Conservation (phyloP, 2,113 vertebrate genomes). For the Lampris megalopsis region DNA sequence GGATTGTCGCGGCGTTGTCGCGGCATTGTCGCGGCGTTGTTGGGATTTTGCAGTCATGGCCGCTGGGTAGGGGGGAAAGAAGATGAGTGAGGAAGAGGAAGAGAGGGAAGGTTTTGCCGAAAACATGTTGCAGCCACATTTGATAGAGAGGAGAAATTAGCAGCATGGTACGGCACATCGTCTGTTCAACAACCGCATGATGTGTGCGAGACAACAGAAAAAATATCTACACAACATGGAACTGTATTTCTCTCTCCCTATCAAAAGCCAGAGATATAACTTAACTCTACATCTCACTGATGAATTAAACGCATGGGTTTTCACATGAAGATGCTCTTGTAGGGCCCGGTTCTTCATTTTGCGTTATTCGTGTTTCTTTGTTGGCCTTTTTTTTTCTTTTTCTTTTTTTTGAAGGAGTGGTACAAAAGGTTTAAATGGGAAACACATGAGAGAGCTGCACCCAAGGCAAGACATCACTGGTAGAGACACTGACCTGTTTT, state of each 20-base stretch:
- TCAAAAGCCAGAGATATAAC: too few relatives aligned
- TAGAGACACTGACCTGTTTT: constrained; percentile 59
- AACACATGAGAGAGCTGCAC: constrained; percentile 66
- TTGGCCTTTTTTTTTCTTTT: constrained; percentile 37
- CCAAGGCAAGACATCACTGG: constrained; percentile 51
- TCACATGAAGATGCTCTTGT: constrained; percentile 1
- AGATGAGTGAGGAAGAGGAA: constrained; percentile 35
- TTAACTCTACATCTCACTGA: too few relatives aligned
- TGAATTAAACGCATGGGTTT: too few relatives aligned
- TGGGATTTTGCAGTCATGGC: background rate
- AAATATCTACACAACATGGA: too few relatives aligned
- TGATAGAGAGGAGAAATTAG: constrained; percentile 10
- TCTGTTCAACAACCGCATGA: too few relatives aligned
- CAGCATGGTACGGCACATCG: constrained; percentile 8
- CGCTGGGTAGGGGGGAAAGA: constrained; percentile 37
- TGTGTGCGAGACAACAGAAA: too few relatives aligned
- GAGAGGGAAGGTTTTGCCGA: constrained; percentile 37
- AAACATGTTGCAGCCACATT: constrained; percentile 47
- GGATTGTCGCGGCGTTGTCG: too few relatives aligned
- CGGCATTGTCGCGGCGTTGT: too few relatives aligned
- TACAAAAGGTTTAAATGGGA: constrained; percentile 62
- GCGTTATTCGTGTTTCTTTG: constrained; percentile 17
- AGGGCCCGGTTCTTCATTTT: background rate
- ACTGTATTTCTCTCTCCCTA: too few relatives aligned
- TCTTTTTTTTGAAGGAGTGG: constrained; percentile 46